Evolutionary conservation across 2,113 vertebrate genomes (phyloP).

Genomic region (Merops nubicus): DNA sequence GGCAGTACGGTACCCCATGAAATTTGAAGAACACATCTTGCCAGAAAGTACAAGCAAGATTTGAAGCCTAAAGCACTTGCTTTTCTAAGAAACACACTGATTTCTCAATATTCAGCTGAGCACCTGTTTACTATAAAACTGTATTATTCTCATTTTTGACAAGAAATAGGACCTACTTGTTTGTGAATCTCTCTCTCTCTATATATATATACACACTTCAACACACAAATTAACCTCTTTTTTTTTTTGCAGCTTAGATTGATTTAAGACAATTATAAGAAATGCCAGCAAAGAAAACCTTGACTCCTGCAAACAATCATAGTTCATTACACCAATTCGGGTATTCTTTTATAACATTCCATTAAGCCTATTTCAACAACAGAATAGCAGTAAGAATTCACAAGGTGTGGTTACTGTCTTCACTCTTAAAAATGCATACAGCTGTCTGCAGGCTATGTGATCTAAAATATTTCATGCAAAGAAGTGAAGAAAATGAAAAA

Average conservation of each 20-base stretch:
- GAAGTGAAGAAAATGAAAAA: constrained; percentile 18
- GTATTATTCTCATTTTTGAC: background rate
- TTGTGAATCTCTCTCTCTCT: too few relatives aligned
- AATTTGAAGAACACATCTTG: background rate
- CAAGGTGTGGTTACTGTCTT: constrained; percentile 1
- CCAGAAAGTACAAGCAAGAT: constrained; percentile 5
- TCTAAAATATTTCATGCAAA: constrained; percentile 40
- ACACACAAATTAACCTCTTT: background rate
- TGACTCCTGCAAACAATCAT: background rate
- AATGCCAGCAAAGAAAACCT: background rate
- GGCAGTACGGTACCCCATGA: background rate
- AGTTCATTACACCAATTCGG: background rate
- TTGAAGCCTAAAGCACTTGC: constrained; percentile 19
- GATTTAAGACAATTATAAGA: background rate
- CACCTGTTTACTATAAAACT: background rate
- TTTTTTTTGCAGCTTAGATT: background rate
- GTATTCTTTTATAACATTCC: background rate
- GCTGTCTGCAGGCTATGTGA: constrained; percentile 32
- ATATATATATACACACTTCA: background rate
- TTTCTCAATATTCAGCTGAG: background rate
- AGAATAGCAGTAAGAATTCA: background rate
- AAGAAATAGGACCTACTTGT: background rate
- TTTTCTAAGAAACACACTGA: background rate
- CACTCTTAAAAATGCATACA: constrained; percentile 17
- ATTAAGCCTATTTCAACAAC: background rate